These are phyloP conservation scores for Heteromormyrus szaboi DNA, from an alignment of 2,797 vertebrate species.

Conservation along the genomic window DNA sequence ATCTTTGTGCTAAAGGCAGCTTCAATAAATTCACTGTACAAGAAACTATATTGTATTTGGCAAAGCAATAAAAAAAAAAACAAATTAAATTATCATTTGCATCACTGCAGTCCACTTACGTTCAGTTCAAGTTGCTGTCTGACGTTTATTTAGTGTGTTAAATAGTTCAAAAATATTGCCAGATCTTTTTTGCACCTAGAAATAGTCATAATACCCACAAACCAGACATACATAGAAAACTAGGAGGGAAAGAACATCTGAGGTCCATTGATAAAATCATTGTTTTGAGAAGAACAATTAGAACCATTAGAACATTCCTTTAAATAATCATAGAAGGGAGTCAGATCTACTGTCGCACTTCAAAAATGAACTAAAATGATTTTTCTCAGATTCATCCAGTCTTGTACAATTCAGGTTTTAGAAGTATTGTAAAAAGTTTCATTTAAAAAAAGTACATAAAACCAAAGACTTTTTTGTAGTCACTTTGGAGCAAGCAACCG, in stretches of 20 bases:
- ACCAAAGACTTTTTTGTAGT: slow-evolving; percentile 38
- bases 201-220: slow-evolving; percentile 44
- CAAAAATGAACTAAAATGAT: slow-evolving; percentile 41
- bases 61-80: slow-evolving; percentile 42
- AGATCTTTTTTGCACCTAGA: slow-evolving; percentile 60
- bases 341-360: slow-evolving; percentile 53
- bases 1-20: slow-evolving; percentile 64
- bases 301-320: slow-evolving; percentile 31
- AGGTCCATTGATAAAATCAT: slow-evolving; percentile 35
- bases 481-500: slow-evolving; percentile 31
- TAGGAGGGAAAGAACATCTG: slow-evolving; percentile 36
- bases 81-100: slow-evolving; percentile 24
- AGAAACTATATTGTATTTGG: slow-evolving; percentile 56
- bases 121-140: slow-evolving; percentile 23
- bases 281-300: slow-evolving; percentile 37
- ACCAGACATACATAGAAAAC: slow-evolving; percentile 51
- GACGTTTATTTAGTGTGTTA: slow-evolving; percentile 33
- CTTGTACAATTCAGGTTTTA: slow-evolving; percentile 47
- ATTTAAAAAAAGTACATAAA: slow-evolving; percentile 47
- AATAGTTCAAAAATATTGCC: slow-evolving; percentile 66
- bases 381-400: slow-evolving; percentile 40
- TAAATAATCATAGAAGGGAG: slow-evolving; percentile 44
- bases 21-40: slow-evolving; percentile 51
- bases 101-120: slow-evolving; percentile 25
- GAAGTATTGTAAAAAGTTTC: slow-evolving; percentile 57